phyloP scores from a whole-genome alignment of 2,113 vertebrate species.

The Leptobrachium ailaonicum region DNA sequence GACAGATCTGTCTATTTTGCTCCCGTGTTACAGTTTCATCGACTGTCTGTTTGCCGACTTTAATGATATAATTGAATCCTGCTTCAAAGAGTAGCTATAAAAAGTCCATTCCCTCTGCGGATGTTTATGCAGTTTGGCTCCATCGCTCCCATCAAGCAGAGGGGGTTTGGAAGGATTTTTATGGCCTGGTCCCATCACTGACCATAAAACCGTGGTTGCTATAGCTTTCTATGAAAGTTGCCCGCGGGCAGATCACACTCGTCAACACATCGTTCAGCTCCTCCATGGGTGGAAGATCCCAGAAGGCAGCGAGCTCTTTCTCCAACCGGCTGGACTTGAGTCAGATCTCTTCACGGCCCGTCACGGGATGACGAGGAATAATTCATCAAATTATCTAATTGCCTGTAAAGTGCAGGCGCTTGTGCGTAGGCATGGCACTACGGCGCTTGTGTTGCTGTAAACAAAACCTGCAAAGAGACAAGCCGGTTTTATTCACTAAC shows the following conservation, averaged over 20 bases:
- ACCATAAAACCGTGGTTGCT: conserved; percentile 36
- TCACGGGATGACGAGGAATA: no score
- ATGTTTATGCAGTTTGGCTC: conserved; percentile 30
- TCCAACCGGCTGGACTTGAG: no score
- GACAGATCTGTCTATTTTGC: not conserved
- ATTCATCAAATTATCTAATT: no score
- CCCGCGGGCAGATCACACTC: not conserved
- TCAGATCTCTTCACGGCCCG: no score
- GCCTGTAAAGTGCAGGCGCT: no score
- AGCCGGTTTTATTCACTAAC: no score
- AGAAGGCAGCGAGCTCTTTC: no score
- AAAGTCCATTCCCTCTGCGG: conserved; percentile 24
- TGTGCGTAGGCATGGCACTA: no score
- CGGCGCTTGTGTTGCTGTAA: no score
- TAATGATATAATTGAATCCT: conserved; percentile 25
- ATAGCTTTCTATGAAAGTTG: conserved; percentile 33
- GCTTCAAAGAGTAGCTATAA: conserved; percentile 22
- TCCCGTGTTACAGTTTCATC: not conserved
- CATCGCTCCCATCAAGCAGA: conserved; percentile 22
- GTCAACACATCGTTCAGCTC: no score
- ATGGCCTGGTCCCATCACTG: conserved; percentile 6
- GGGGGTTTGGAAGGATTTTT: conserved; percentile 26
- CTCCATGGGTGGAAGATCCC: no score
- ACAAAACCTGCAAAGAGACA: no score
- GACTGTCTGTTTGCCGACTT: conserved; percentile 25